These are phyloP conservation scores for Tragelaphus scriptus DNA, from an alignment of 2,113 vertebrate genomes.

Conservation along the genomic window DNA sequence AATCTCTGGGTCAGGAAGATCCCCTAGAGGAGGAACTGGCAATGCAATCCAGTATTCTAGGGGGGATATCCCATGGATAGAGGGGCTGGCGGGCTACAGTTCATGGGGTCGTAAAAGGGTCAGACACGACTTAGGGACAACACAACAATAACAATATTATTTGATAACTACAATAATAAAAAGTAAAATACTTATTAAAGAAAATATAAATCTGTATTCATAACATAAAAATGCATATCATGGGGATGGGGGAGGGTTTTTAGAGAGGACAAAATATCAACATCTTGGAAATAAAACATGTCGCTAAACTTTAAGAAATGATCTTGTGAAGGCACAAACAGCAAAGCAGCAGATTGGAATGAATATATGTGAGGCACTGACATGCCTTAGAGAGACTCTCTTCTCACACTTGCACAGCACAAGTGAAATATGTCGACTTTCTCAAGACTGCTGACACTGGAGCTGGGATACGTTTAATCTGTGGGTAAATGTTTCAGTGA, in stretches of 20 bases:
- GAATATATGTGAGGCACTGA: accelerated
- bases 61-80: not conserved
- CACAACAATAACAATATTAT: not conserved
- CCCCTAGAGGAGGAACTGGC: not conserved
- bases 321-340: not conserved
- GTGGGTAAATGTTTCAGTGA: not conserved
- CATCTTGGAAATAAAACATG: not conserved
- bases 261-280: not conserved
- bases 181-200: not conserved
- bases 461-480: not conserved
- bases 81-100: not conserved
- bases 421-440: not conserved
- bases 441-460: not conserved
- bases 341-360: not conserved
- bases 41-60: not conserved
- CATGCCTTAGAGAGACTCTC: not conserved
- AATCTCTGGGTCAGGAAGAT: not conserved
- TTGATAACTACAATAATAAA: not conserved
- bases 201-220: not conserved
- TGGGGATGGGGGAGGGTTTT: not conserved
- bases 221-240: not conserved
- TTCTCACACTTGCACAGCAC: accelerated
- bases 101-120: not conserved
- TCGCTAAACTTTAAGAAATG: not conserved
- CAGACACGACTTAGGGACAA: not conserved